Evolutionary conservation across 1,140 invertebrate genomes (phyloP), one percentile per base, ranked within the genome.

Genomic region (Pissodes strobi): DNA sequence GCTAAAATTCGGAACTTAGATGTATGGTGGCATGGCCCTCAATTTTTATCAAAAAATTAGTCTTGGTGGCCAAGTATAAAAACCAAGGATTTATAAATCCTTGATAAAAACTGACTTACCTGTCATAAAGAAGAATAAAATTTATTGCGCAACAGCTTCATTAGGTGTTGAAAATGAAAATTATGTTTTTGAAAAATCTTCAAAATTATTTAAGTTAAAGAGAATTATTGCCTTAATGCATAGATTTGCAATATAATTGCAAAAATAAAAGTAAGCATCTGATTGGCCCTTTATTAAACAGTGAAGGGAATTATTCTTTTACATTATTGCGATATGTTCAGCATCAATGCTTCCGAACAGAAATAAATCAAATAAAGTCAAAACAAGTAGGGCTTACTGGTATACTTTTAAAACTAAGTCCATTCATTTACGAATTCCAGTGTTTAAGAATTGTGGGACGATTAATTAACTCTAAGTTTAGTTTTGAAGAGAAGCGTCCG

Each of bases 21-120:
- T 25, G n/a, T 19, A 51, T 51, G 48, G 48, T 51, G 48, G 48
- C 48, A 51, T n/a, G 48, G 48, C 13, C 48, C 48, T 25, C 10
- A 21, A n/a, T 51, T 25, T 51, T 51, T 51, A 22, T 1, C 1
- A 25, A 12, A n/a, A 1, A 17, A 51, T 30, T 1, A 2, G 25
- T 25, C 2, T 51, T 30, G 12, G 2, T 51, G 23, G 48, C 18
- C 48, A 13, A 15, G 8, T 51, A 51, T 2, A 15, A 51, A 21
- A 21, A 9, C 25, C n/a, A 19, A 21, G n/a, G n/a, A n/a, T n/a
- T n/a, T n/a, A n/a, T n/a, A n/a, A n/a, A n/a, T n/a, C n/a, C n/a
- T n/a, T n/a, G 4, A 5, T 5, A 12, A 8, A 21, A 6, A 18
- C 4, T 8, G 46, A 27, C 3, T 15, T 49, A 22, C 46, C 46